Evolutionary conservation across 2,888 invertebrate genomes (phyloP).

Genomic region (Cyrtodaria siliqua): DNA sequence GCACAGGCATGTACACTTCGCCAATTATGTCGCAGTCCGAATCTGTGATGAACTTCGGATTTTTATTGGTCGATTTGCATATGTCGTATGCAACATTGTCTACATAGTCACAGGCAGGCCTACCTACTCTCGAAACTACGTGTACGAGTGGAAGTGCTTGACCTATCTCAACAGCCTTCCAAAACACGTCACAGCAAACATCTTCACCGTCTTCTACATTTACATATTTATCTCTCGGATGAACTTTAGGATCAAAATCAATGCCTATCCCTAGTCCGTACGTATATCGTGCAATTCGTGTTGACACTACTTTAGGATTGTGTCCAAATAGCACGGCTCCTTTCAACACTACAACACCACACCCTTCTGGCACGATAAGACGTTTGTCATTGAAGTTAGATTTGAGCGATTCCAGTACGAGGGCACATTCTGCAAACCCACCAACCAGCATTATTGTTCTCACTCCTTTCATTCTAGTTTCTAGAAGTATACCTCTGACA

Average conservation of each 20-base stretch:
- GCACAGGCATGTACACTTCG: background rate
- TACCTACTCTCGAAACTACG: background rate
- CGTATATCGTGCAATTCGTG: constrained; percentile 5
- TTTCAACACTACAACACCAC: constrained; percentile 47
- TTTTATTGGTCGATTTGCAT: background rate
- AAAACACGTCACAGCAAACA: background rate
- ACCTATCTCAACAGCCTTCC: constrained; percentile 2
- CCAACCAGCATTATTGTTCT: constrained; percentile 47
- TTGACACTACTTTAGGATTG: constrained; percentile 29
- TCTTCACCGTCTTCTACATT: background rate
- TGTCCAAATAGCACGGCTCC: constrained; percentile 52
- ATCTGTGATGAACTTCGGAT: background rate
- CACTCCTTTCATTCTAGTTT: constrained; percentile 14
- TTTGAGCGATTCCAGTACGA: constrained; percentile 31
- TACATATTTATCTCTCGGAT: background rate
- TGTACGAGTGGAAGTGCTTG: background rate
- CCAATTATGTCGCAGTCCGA: background rate
- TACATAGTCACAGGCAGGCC: background rate
- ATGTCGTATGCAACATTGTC: background rate
- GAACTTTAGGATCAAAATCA: background rate
- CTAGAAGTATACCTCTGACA: constrained; percentile 1
- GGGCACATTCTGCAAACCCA: constrained; percentile 46
- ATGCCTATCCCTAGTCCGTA: background rate
- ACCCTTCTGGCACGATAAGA: constrained; percentile 37
- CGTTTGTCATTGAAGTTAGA: constrained; percentile 22